Percentiles rank a stretch among this genome's conserved stretches.
These are phyloP conservation scores for Cyprinodon brontotheroides DNA, from an alignment of 2,113 vertebrate genomes.

Conservation along the genomic window DNA sequence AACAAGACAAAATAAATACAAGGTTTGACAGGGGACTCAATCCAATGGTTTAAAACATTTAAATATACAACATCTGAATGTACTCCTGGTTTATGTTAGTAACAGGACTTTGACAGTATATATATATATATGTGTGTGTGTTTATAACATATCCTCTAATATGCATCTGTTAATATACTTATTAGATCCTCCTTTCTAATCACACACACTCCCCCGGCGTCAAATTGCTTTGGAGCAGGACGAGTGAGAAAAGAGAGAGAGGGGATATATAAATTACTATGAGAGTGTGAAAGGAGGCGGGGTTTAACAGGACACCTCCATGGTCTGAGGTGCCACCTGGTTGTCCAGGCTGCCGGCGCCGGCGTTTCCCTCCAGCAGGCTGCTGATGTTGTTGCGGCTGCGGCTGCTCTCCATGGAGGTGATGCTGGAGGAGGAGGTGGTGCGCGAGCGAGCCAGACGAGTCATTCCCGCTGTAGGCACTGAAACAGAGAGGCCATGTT, in stretches of 20 bases:
- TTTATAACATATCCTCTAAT: slow-evolving; percentile 63
- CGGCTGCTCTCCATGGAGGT: slow-evolving; percentile 89
- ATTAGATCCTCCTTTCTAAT: slow-evolving; percentile 70
- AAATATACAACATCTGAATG: slow-evolving; percentile 55
- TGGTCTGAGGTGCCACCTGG: slow-evolving; percentile 87
- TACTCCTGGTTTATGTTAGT: slow-evolving; percentile 46
- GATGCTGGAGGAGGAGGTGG: slow-evolving; percentile 91
- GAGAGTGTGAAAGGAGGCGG: slow-evolving; percentile 12
- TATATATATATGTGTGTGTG: background rate
- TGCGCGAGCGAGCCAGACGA: slow-evolving; percentile 90
- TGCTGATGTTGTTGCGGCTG: slow-evolving; percentile 87
- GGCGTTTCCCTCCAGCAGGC: slow-evolving; percentile 81
- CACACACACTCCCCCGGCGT: slow-evolving; percentile 56
- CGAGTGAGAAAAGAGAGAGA: slow-evolving; percentile 35
- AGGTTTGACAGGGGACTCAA: slow-evolving; percentile 35
- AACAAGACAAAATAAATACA: slow-evolving; percentile 68
- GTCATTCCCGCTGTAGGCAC: slow-evolving; percentile 93
- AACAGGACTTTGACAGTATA: slow-evolving; percentile 60
- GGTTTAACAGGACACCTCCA: slow-evolving; percentile 94
- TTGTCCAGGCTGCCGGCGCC: slow-evolving; percentile 77
- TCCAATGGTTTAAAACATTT: slow-evolving; percentile 14
- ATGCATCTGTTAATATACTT: slow-evolving; percentile 72
- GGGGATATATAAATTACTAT: slow-evolving; percentile 60
- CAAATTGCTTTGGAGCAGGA: slow-evolving; percentile 41
- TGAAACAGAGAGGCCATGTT: slow-evolving; percentile 66